Conservation (phyloP, 2,113 vertebrate species). For the Geococcyx californianus region DNA sequence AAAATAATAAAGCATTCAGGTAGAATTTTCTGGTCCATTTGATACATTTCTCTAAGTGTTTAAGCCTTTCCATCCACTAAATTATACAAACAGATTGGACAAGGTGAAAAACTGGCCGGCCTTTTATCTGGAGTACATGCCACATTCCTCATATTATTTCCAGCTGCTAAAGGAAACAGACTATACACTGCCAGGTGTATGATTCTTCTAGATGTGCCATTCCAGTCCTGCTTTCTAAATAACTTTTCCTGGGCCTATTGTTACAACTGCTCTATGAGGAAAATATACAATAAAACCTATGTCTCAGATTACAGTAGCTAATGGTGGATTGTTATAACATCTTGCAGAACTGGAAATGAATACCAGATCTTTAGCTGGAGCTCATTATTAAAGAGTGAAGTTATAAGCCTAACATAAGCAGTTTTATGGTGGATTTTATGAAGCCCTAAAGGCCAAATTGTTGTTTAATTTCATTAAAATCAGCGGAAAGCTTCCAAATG, state of each 20-base stretch:
- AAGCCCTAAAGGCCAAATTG: not conserved
- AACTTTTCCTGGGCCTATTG: not conserved
- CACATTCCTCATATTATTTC: not conserved
- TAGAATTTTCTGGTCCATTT: not conserved
- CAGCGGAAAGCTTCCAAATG: not conserved
- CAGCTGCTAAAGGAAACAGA: not conserved
- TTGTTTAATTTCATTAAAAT: slow-evolving; percentile 30
- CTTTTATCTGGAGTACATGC: not conserved
- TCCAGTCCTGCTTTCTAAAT: not conserved
- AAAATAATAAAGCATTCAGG: not conserved
- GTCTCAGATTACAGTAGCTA: not conserved
- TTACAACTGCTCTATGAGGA: not conserved
- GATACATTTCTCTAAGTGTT: not conserved
- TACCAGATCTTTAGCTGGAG: not conserved
- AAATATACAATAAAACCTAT: not conserved
- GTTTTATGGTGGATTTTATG: slow-evolving; percentile 24
- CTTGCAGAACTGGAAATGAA: not conserved
- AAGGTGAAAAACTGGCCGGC: not conserved
- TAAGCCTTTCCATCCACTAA: not conserved
- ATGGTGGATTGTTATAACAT: not conserved
- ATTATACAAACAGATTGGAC: not conserved
- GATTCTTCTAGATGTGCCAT: not conserved
- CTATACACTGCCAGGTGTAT: not conserved
- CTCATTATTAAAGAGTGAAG: slow-evolving; percentile 16
- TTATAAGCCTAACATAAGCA: not conserved